Evolutionary conservation across 2,113 vertebrate genomes (phyloP).

Genomic region (Thunnus thynnus): DNA sequence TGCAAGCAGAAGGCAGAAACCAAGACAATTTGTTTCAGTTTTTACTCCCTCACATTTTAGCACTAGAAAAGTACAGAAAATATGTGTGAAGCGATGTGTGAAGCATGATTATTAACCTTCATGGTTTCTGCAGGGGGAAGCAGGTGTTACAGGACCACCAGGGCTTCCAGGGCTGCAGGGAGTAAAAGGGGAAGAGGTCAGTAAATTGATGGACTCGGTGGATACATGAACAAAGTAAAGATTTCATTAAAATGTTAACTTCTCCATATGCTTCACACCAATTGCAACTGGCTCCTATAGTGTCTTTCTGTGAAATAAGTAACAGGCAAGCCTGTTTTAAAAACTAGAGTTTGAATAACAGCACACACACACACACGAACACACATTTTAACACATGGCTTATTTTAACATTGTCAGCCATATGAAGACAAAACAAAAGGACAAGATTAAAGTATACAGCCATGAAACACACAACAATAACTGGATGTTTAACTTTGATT

Average conservation of each 20-base stretch:
- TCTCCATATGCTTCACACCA: not conserved
- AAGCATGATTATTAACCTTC: not conserved
- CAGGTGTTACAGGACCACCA: slow-evolving; percentile 73
- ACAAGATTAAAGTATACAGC: too few relatives aligned
- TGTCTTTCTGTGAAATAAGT: not conserved
- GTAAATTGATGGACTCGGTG: not conserved
- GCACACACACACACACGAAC: too few relatives aligned
- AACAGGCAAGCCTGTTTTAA: too few relatives aligned
- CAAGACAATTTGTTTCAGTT: not conserved
- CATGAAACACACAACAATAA: not conserved
- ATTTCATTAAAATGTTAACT: not conserved
- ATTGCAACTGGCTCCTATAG: not conserved
- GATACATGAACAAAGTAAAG: not conserved
- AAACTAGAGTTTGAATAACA: too few relatives aligned
- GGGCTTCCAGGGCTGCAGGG: slow-evolving; percentile 80
- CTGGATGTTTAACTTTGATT: not conserved
- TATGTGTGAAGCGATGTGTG: not conserved
- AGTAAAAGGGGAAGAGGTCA: slow-evolving; percentile 76
- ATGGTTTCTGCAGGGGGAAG: slow-evolving; percentile 78
- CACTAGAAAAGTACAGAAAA: not conserved
- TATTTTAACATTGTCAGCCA: too few relatives aligned
- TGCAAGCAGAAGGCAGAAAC: not conserved
- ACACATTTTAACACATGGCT: too few relatives aligned
- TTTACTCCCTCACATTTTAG: not conserved
- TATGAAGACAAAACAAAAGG: too few relatives aligned